A percentile compares a stretch with the other conserved stretches of the same genome.
Conservation (phyloP, 2,888 invertebrate species). For the Rhimphoctona megacephalus region DNA sequence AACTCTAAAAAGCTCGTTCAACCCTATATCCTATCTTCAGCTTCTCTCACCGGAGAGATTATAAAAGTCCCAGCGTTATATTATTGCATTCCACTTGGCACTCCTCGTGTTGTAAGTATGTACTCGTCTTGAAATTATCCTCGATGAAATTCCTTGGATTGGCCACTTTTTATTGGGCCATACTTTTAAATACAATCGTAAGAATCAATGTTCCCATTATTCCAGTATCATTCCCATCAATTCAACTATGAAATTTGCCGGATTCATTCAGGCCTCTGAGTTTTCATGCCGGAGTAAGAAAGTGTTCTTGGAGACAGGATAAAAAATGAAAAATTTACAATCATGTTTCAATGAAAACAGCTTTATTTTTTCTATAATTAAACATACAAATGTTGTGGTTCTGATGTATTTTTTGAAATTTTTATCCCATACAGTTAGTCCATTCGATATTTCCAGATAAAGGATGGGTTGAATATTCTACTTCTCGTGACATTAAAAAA, state of each 20-base stretch:
- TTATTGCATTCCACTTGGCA: conserved; percentile 68
- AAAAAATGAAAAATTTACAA: not conserved
- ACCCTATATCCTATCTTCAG: conserved; percentile 46
- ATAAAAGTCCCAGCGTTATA: conserved; percentile 68
- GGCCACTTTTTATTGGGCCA: conserved; percentile 21
- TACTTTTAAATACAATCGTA: not conserved
- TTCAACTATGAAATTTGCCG: not conserved
- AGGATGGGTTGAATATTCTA: too few species aligned
- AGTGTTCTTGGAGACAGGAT: not conserved
- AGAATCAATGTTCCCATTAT: conserved; percentile 36
- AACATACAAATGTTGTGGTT: not conserved
- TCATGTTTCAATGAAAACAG: not conserved
- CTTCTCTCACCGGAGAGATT: conserved; percentile 64
- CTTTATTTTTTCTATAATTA: not conserved
- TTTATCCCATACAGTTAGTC: too few species aligned
- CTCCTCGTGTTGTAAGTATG: conserved; percentile 57
- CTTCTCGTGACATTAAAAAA: too few species aligned
- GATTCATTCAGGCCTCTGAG: not conserved
- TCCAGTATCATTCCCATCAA: not conserved
- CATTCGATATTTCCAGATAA: too few species aligned
- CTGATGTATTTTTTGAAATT: not conserved
- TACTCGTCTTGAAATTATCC: conserved; percentile 56
- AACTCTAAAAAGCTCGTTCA: conserved; percentile 64
- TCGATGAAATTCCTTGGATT: conserved; percentile 55
- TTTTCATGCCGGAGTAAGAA: not conserved